A percentile compares a stretch with the other conserved stretches of the same genome.
Evolutionary conservation across 2,797 vertebrate genomes (phyloP).

Genomic region (Halcyon leucocephala): DNA sequence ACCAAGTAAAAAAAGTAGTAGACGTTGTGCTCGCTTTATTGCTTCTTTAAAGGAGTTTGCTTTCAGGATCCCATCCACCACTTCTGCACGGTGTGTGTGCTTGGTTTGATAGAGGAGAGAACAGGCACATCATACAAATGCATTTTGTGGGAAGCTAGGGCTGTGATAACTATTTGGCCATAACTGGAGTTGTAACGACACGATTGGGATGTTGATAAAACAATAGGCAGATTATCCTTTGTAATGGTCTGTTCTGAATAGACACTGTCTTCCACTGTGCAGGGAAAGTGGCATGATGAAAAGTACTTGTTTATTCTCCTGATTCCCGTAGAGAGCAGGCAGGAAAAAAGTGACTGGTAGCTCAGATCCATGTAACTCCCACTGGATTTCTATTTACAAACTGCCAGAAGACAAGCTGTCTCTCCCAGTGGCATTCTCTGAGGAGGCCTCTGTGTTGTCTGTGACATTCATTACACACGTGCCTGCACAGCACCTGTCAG

Average conservation of each 20-base stretch:
- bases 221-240: not conserved
- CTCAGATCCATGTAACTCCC: not conserved
- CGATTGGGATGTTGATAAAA: not conserved
- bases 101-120: not conserved
- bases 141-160: not conserved
- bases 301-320: slow-evolving; percentile 29
- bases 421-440: not conserved
- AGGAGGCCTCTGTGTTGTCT: not conserved
- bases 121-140: not conserved
- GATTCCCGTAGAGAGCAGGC: not conserved
- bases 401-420: slow-evolving; percentile 37
- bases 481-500: slow-evolving; percentile 29
- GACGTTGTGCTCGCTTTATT: not conserved
- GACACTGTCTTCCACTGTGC: not conserved
- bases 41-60: not conserved
- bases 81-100: not conserved
- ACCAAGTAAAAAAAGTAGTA: not conserved
- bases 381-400: slow-evolving; percentile 44
- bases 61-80: not conserved
- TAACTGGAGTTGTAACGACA: not conserved
- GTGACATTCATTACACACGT: slow-evolving; percentile 25
- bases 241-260: not conserved
- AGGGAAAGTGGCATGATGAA: not conserved
- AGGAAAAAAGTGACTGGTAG: slow-evolving; percentile 21
- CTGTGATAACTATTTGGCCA: not conserved